Evolutionary conservation across 1,140 invertebrate species (phyloP), one percentile per base, ranked within the genome.

Genomic region (Holcopasites calliopsidis): DNA sequence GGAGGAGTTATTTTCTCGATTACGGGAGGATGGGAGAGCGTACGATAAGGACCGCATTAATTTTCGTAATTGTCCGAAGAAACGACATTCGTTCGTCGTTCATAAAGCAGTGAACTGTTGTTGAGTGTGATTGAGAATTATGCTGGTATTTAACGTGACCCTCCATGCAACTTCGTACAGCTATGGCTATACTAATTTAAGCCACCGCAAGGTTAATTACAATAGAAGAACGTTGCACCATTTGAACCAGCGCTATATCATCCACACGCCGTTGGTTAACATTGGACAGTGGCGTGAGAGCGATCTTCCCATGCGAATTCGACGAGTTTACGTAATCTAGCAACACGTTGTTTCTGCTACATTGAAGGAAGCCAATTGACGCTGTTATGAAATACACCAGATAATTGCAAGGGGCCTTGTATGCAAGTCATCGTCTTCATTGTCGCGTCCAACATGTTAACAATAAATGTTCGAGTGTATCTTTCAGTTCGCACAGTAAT

Each of bases 281-380:
- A 1, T 8, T 31, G 47, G 38, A 31, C n/a, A 10, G 38, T 18
- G 18, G 69, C 23, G 4, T 3, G 7, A 21, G 44, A n/a, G 47
- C 47, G 10, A 38, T 10, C 35, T 4, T 50, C 18, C 23, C 47
- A 50, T 21, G n/a, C 2, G n/a, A 50, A 50, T 21, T 21, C n/a
- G 3, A 21, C 16, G 49, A 5, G 40, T 23, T 68, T 80, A 80
- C 23, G 23, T 62, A 80, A 79, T 52, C n/a, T 1, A 7, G 21
- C 0, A 44, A 62, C 52, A 55, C 8, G 7, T 11, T 31, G 7
- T 7, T 16, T 11, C 28, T 33, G n/a, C 18, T 33, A 18, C 23
- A 0, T 62, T 11, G 38, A 28, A 52, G 16, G 23, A 69, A 76
- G 49, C 79, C 65, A 62, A 79, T 62, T 42, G n/a, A 7, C 1